Base-by-base conservation (phyloP, 2,113 vertebrate species). In the Electrona antarctica region DNA sequence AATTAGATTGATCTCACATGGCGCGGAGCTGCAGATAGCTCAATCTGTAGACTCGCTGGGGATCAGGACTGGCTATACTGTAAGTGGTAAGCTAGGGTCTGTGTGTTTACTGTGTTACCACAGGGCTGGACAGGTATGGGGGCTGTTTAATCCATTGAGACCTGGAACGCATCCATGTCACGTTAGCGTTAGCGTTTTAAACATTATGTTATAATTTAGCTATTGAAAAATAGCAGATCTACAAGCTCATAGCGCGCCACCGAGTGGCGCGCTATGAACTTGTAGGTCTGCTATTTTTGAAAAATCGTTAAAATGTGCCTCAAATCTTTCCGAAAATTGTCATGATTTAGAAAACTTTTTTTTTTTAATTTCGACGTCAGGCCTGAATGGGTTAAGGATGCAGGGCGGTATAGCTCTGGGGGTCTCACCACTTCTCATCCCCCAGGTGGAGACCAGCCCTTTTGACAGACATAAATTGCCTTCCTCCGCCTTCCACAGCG, bases 391-490 rank as follows among this genome's bases (percentile, higher is more conserved):
- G n/a, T n/a, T 6, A 15, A 8, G 55, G n/a, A 15, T 87, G 80
- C 87, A 74, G 73, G 33, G 41, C 68, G 56, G 4, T 67, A 21
- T 21, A 8, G 61, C 57, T 81, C 67, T 56, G 50, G 67, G 10
- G 72, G 76, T 85, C 72, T 77, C 81, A 77, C 78, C 73, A 67
- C 84, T 74, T 82, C 78, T 41, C 80, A 73, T 87, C 84, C 90
- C 91, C 76, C 62, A 82, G 87, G 82, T 91, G 76, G 76, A 87
- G 82, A 74, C 81, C 84, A 71, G 78, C 79, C 82, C 5, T 78
- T 89, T 87, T 92, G 92, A 92, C 83, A 61, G 91, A 90, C 89
- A 88, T 89, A 92, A 91, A 92, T 93, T 90, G 90, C 87, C 85
- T 90, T 85, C 81, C 78, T 75, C 82, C 88, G 79, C 83, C 78